Conservation (phyloP, 1,140 invertebrate species). For the Fopius arisanus region DNA sequence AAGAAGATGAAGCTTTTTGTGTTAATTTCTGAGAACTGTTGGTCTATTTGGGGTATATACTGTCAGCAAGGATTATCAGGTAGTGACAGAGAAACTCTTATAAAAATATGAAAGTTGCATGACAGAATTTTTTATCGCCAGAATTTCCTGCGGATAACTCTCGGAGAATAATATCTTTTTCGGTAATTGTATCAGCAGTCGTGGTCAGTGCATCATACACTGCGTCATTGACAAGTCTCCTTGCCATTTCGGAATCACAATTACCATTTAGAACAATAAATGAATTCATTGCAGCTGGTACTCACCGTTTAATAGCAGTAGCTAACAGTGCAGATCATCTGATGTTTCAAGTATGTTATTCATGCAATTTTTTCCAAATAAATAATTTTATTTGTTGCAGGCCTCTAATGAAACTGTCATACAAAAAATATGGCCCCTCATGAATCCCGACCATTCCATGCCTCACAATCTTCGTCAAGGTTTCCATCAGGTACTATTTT, state of each 20-base stretch:
- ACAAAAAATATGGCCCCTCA: background rate
- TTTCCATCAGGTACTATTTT: constrained; percentile 15
- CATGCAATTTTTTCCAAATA: no score
- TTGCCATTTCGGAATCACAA: constrained; percentile 20
- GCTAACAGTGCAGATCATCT: constrained; percentile 25
- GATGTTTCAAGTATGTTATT: background rate
- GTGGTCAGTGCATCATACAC: constrained; percentile 40
- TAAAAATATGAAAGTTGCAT: background rate
- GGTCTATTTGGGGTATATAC: constrained; percentile 45
- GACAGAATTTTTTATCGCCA: background rate
- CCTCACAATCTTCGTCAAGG: background rate
- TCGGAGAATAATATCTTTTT: constrained; percentile 39
- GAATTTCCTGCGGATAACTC: constrained; percentile 29
- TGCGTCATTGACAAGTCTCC: constrained; percentile 36
- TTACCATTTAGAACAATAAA: constrained; percentile 37
- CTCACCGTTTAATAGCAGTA: constrained; percentile 31
- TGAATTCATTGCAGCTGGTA: constrained; percentile 35
- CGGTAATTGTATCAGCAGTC: background rate
- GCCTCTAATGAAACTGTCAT: background rate
- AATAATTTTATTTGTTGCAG: background rate
- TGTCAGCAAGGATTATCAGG: constrained; percentile 11
- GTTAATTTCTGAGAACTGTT: constrained; percentile 36
- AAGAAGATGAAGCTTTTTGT: background rate
- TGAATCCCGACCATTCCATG: background rate
- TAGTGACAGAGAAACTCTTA: background rate